A percentile compares a stretch with the other conserved stretches of the same genome.
These are phyloP conservation scores for Lepidurus arcticus DNA, from an alignment of 1,140 invertebrate genomes.

Conservation along the genomic window DNA sequence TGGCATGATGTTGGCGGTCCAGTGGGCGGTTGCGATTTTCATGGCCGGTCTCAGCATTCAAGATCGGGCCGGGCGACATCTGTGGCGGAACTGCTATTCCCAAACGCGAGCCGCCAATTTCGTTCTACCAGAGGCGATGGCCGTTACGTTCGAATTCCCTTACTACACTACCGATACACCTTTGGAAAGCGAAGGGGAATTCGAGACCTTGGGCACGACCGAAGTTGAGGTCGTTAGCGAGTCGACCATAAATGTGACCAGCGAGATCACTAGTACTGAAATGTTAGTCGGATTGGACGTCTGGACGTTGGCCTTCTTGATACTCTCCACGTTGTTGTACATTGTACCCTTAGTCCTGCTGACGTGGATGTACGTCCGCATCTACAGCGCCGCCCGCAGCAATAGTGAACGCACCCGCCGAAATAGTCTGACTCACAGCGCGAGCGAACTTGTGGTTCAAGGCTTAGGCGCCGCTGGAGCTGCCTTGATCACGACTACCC, in stretches of 20 bases:
- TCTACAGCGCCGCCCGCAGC: constrained; percentile 62
- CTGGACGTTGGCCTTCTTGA: constrained; percentile 32
- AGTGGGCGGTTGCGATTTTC: constrained; percentile 57
- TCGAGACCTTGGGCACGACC: neutral
- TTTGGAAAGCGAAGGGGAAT: neutral
- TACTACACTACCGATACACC: neutral
- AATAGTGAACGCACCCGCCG: constrained; percentile 63
- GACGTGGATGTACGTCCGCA: constrained; percentile 63
- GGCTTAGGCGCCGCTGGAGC: constrained; percentile 25
- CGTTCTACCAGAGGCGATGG: constrained; percentile 24
- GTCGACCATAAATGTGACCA: neutral
- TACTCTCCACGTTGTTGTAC: constrained; percentile 44
- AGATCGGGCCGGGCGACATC: constrained; percentile 38
- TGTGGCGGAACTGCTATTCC: constrained; percentile 34
- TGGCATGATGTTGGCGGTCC: constrained; percentile 58
- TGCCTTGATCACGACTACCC: neutral
- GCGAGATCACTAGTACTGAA: neutral
- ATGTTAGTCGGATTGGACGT: neutral
- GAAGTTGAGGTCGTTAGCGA: neutral
- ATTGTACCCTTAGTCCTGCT: constrained; percentile 60
- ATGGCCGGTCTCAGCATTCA: constrained; percentile 49
- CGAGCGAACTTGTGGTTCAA: constrained; percentile 32
- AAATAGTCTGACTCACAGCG: constrained; percentile 48
- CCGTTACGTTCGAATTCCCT: neutral
- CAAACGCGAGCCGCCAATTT: neutral